Evolutionary conservation across 2,113 vertebrate species (phyloP).

Genomic region (Pelodiscus sinensis): DNA sequence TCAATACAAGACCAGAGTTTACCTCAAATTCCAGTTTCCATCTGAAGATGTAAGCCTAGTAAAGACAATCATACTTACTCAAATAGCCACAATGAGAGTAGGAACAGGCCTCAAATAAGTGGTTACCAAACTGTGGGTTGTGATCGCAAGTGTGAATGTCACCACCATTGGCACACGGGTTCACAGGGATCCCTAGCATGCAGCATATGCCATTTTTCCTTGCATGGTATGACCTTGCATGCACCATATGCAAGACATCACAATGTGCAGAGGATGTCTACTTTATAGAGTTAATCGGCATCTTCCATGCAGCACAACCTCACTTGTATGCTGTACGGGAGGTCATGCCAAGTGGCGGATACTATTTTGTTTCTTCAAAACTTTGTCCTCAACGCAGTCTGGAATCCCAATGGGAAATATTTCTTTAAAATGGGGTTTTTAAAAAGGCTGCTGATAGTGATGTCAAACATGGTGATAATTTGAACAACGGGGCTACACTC

Average conservation of each 20-base stretch:
- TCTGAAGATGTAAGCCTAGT: not conserved
- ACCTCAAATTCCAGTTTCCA: not conserved
- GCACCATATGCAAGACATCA: not conserved
- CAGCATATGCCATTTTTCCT: not conserved
- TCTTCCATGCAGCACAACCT: not conserved
- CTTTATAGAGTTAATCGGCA: not conserved
- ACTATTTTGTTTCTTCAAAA: not conserved
- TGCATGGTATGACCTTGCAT: not conserved
- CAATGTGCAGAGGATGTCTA: not conserved
- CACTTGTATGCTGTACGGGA: not conserved
- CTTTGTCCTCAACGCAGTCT: not conserved
- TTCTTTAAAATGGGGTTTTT: not conserved
- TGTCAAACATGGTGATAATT: not conserved
- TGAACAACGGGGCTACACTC: not conserved
- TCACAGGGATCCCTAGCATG: not conserved
- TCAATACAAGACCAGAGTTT: not conserved
- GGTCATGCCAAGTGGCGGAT: not conserved
- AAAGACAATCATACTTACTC: not conserved
- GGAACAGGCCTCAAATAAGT: not conserved
- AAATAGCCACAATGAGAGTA: not conserved
- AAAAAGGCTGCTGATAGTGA: too few species aligned
- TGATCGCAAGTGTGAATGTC: accelerated
- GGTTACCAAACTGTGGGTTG: not conserved
- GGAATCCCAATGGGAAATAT: not conserved
- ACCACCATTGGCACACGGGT: not conserved